These are phyloP conservation scores for Cerceris ruficornis DNA, from an alignment of 2,888 invertebrate genomes.

Conservation along the genomic window DNA sequence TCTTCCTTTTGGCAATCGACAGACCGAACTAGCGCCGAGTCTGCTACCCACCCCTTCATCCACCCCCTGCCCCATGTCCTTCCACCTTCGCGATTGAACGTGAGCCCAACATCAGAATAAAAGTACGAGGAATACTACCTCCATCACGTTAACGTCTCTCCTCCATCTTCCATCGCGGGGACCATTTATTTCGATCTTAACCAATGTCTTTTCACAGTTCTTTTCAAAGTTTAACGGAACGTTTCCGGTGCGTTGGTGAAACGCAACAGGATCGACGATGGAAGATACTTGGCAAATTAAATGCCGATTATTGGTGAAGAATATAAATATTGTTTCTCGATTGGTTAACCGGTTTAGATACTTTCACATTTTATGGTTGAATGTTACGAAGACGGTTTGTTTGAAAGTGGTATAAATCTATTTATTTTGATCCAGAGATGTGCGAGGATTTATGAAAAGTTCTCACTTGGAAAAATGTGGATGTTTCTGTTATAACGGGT, in stretches of 20 bases:
- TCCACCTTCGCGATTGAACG: constrained; percentile 64
- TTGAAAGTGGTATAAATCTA: too few species aligned
- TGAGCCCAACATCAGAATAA: constrained; percentile 69
- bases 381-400: too few species aligned
- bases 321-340: neutral
- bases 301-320: neutral
- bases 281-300: neutral
- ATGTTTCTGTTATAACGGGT: too few species aligned
- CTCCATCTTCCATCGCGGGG: constrained; percentile 69
- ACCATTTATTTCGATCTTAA: constrained; percentile 73
- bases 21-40: constrained; percentile 51
- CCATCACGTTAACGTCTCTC: constrained; percentile 73
- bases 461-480: too few species aligned
- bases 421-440: too few species aligned
- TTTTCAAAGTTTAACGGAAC: constrained; percentile 56
- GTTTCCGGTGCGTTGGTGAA: constrained; percentile 34
- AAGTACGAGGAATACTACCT: constrained; percentile 66
- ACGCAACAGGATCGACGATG: constrained; percentile 31
- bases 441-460: too few species aligned
- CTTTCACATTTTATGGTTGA: too few species aligned
- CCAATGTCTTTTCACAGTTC: constrained; percentile 66
- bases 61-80: constrained; percentile 23
- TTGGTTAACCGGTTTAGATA: neutral
- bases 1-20: constrained; percentile 56
- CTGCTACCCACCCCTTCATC: constrained; percentile 35